Percentiles rank a stretch among this genome's conserved stretches.
Conservation (phyloP, 2,797 vertebrate genomes). For the Neopelma chrysocephalum region DNA sequence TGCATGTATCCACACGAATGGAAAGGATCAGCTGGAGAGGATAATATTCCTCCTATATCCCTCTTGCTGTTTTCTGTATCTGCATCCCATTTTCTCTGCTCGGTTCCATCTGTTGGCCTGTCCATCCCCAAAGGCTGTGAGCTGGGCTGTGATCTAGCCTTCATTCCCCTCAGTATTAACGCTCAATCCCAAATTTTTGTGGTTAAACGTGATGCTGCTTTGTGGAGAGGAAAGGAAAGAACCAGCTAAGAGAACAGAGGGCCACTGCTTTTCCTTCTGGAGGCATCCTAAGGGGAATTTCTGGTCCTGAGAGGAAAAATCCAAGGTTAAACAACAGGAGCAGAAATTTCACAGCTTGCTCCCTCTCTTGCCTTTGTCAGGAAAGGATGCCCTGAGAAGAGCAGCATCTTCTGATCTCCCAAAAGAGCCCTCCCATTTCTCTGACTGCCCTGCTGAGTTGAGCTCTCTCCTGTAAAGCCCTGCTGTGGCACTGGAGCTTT, state of each 20-base stretch:
- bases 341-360: background rate
- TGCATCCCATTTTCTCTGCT: background rate
- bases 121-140: background rate
- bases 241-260: background rate
- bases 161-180: background rate
- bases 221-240: background rate
- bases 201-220: background rate
- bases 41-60: background rate
- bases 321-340: background rate
- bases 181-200: background rate
- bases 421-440: background rate
- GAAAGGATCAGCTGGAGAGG: background rate
- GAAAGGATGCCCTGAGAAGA: background rate
- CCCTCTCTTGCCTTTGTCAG: background rate
- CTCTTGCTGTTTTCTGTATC: background rate
- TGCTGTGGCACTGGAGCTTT: background rate
- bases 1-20: background rate
- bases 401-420: conserved; percentile 13
- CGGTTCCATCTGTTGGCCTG: background rate
- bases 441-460: background rate
- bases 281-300: background rate
- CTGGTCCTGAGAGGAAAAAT: background rate
- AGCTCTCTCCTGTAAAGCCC: background rate
- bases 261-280: background rate
- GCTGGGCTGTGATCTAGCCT: background rate